phyloP scores from a whole-genome alignment of 2,888 invertebrate genomes.

The Acanthosepion pharaonis region DNA sequence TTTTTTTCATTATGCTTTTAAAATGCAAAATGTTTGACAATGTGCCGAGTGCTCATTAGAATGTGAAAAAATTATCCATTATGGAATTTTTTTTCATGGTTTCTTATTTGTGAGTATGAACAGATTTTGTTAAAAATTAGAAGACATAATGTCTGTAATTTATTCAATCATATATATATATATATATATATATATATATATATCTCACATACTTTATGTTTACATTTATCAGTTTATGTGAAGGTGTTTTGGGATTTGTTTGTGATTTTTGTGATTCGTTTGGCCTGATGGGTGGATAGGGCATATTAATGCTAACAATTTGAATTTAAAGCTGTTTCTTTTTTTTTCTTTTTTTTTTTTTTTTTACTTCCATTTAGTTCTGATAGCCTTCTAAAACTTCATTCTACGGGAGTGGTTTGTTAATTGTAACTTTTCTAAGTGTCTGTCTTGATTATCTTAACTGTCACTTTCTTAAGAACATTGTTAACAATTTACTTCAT shows the following conservation, averaged over 20 bases:
- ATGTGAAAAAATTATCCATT: too few species aligned
- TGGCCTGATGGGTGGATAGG: not conserved
- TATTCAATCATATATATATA: too few species aligned
- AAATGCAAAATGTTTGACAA: too few species aligned
- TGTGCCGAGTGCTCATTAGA: too few species aligned
- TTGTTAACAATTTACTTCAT: too few species aligned
- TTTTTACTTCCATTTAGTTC: too few species aligned
- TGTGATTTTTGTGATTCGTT: not conserved
- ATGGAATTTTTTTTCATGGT: too few species aligned
- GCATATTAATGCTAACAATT: not conserved
- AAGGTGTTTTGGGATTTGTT: too few species aligned
- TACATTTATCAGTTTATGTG: not conserved
- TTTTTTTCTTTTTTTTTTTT: not conserved
- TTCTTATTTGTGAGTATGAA: too few species aligned
- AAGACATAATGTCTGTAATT: too few species aligned
- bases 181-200: not conserved
- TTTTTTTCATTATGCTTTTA: too few species aligned
- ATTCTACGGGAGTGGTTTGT: not conserved
- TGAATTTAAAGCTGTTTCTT: not conserved
- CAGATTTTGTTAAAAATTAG: too few species aligned
- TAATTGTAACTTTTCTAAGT: not conserved
- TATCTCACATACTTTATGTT: not conserved
- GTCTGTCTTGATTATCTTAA: not conserved
- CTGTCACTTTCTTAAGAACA: not conserved
- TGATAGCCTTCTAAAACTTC: not conserved